Percentiles rank a stretch among this genome's conserved stretches.
phyloP scores from a whole-genome alignment of 2,888 invertebrate genomes.

The Hirtodrosophila histrioides region DNA sequence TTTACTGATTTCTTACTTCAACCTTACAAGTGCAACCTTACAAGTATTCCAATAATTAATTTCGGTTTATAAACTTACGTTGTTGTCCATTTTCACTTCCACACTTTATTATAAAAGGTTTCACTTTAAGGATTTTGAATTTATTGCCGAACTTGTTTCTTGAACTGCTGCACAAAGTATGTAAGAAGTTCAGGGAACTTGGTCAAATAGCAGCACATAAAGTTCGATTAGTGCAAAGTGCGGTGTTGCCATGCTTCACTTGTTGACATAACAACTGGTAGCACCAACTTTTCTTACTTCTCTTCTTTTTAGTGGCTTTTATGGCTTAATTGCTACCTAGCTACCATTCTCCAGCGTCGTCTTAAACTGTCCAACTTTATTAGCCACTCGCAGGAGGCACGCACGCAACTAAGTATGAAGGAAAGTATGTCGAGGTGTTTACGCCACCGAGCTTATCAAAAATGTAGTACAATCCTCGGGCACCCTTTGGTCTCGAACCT shows the following conservation, averaged over 20 bases:
- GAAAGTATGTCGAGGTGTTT: constrained; percentile 70
- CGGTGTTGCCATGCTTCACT: constrained; percentile 50
- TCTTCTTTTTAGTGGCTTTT: constrained; percentile 51
- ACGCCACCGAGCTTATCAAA: constrained; percentile 69
- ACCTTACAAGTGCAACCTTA: too few relatives aligned
- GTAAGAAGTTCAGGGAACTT: constrained; percentile 52
- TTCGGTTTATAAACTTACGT: constrained; percentile 16
- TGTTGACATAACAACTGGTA: constrained; percentile 49
- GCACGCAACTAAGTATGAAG: constrained; percentile 59
- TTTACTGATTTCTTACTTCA: too few relatives aligned
- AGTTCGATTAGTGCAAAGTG: constrained; percentile 68
- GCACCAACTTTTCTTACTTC: constrained; percentile 32
- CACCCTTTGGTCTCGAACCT: constrained; percentile 17
- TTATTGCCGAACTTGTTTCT: constrained; percentile 42
- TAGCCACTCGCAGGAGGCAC: constrained; percentile 45
- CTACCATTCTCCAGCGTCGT: constrained; percentile 26
- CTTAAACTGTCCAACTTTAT: constrained; percentile 66
- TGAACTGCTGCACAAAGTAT: constrained; percentile 10
- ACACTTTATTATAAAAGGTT: constrained; percentile 13
- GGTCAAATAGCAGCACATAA: constrained; percentile 54
- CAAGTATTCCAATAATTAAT: constrained; percentile 31
- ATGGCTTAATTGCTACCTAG: constrained; percentile 52
- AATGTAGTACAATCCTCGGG: constrained; percentile 45
- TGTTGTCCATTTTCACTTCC: constrained; percentile 29
- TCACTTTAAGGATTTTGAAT: constrained; percentile 48